Evolutionary conservation across 2,888 invertebrate species (phyloP).

Genomic region (Emmelina monodactyla): DNA sequence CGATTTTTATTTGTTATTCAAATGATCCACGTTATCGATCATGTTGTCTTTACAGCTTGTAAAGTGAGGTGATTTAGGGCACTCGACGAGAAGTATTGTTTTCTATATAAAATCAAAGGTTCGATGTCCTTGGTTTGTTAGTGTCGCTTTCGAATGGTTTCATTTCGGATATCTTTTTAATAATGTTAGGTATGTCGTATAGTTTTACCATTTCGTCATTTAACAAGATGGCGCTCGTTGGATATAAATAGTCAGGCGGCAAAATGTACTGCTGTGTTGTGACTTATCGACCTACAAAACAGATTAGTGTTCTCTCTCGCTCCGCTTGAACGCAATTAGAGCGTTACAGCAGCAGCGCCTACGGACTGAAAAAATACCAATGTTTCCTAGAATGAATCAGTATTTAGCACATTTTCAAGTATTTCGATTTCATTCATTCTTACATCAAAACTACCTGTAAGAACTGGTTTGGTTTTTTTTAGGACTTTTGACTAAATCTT

Average conservation of each 20-base stretch:
- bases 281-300: slow-evolving; percentile 39
- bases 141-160: background rate
- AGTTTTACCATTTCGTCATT: slow-evolving; percentile 36
- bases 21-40: slow-evolving; percentile 39
- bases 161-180: background rate
- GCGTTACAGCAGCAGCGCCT: slow-evolving; percentile 14
- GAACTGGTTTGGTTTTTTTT: too few relatives aligned
- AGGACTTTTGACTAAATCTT: too few relatives aligned
- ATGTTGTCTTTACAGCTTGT: slow-evolving; percentile 28
- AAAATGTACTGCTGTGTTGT: slow-evolving; percentile 29
- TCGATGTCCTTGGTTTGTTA: too few relatives aligned
- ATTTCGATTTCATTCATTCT: too few relatives aligned
- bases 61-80: slow-evolving; percentile 13
- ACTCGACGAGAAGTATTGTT: too few relatives aligned
- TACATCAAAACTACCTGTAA: too few relatives aligned
- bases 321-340: slow-evolving; percentile 18
- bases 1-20: slow-evolving; percentile 45
- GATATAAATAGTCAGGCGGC: slow-evolving; percentile 41
- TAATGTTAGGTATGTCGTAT: slow-evolving; percentile 13
- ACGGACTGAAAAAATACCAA: background rate
- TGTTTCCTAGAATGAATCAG: background rate
- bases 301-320: slow-evolving; percentile 22
- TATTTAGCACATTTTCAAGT: background rate
- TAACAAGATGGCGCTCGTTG: slow-evolving; percentile 55
- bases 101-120: too few relatives aligned